Base-by-base conservation (phyloP, 2,113 vertebrate genomes). In the Cephalopterus ornatus region DNA sequence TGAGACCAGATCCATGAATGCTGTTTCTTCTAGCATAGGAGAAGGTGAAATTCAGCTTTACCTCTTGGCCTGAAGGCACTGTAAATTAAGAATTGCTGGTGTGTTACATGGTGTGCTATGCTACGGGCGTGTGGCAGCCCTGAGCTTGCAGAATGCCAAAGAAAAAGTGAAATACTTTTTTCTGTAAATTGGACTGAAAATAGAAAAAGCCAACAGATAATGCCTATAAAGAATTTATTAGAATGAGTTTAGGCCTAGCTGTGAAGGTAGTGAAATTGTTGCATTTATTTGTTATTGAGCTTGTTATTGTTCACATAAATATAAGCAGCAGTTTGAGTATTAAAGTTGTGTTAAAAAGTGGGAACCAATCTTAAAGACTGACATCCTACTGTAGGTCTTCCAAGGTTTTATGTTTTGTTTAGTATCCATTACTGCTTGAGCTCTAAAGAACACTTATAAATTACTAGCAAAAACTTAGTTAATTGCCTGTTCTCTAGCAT, bases 51-150 rank as follows among this genome's bases (percentile, higher is more conserved):
- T 30, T 79, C 6, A 5, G 12, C 65, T 85, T 89, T 74, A 49
- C 24, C n/a, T 71, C 35, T 63, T 78, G 55, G 70, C n/a, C 41
- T 53, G 56, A 74, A 92, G n/a, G 30, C 17, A 14, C 32, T 87
- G 37, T 74, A 82, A 71, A 37, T 20, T 58, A 71, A 71, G 41
- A 85, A 20, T 21, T 84, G 58, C 67, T 72, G 9, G 33, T 85
- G 30, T 49, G 30, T 87, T 63, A n/a, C 16, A 2, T 3, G 2
- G 5, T 14, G 8, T 68, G 33, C 68, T 58, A 3, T 0, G 0
- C 15, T 58, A 18, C 32, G 68, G 8, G 41, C 53, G 21, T 0
- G 0, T 56, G 42, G 52, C 58, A 81, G 53, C 24, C 77, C 26
- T n/a, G 77, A 24, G 15, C 27, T 59, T 88, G 78, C 20, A 49